A percentile compares a stretch with the other conserved stretches of the same genome.
Conservation (phyloP, 1,140 invertebrate genomes). For the Pogonus chalceus region DNA sequence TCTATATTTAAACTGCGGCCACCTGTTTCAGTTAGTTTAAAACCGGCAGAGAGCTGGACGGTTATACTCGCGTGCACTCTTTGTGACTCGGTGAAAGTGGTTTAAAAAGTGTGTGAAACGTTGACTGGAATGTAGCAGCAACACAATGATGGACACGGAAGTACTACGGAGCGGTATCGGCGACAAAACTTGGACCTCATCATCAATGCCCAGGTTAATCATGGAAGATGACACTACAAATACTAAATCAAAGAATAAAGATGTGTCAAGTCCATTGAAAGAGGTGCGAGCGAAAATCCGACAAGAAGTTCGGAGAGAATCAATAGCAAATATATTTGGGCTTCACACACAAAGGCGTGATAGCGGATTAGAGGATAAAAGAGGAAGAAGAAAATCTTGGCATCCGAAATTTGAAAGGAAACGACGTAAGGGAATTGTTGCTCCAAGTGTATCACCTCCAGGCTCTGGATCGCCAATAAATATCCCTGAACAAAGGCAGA, state of each 20-base stretch:
- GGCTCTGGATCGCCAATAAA: conserved; percentile 39
- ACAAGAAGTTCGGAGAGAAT: neutral
- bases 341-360: neutral
- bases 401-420: conserved; percentile 59
- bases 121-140: neutral
- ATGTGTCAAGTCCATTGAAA: neutral
- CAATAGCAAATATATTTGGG: neutral
- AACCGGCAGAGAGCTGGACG: too few relatives aligned
- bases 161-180: neutral
- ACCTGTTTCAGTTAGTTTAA: neutral
- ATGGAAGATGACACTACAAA: neutral
- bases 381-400: conserved; percentile 53
- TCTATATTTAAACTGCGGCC: neutral
- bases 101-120: neutral
- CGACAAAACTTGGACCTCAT: neutral
- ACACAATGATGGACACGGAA: neutral
- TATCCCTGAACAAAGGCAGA: conserved; percentile 49
- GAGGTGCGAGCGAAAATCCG: neutral
- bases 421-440: conserved; percentile 50
- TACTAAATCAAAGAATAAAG: too few relatives aligned
- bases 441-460: conserved; percentile 32
- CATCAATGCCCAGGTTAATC: neutral
- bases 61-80: neutral
- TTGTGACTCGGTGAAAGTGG: neutral
- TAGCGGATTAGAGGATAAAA: neutral